Evolutionary conservation across 2,888 invertebrate species (phyloP), one percentile per base, ranked within the genome.

Genomic region (Diaphora mendica): DNA sequence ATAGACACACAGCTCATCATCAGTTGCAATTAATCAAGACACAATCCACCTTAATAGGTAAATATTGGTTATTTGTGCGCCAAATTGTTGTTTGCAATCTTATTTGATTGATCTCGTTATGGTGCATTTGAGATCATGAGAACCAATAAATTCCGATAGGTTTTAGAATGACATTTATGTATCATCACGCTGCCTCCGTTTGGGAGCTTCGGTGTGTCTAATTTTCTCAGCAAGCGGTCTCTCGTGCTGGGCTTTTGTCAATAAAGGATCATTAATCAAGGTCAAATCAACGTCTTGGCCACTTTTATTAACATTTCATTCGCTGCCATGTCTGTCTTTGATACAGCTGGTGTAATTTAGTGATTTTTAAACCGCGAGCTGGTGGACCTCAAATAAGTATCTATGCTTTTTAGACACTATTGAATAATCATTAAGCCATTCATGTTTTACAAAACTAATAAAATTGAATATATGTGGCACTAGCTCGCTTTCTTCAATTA

Each of bases 191-290:
- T 85, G 83, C 88, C 84, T 79, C 88, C 76, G 85, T 87, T 87
- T 84, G 84, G 85, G 73, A 84, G 86, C 85, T 82, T 64, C 66
- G 35, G 85, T 89, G 89, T 89, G 88, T 89, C 93, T 87, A 93
- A 94, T 94, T 91, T 89, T 84, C 94, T 33, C 94, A 93, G 93
- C 93, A 77, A 90, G 94, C 85, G 88, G 83, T 88, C 86, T 77
- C 74, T 87, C 94, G 79, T 88, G 94, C 94, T 94, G 94, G 2
- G 94, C 90, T 85, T 88, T 94, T 94, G 91, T 94, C 92, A 91
- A 89, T 90, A 83, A 79, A 71, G 74, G 73, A 80, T 89, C 94
- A 95, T 95, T 92, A 94, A 95, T 95, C 95, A 95, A 87, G 88
- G 82, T 89, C 92, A 89, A 91, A 92, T 94, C 91, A 91, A 85